A percentile compares a stretch with the other conserved stretches of the same genome.
phyloP scores from a whole-genome alignment of 2,797 vertebrate genomes.

The Enteromius trimaculatus region DNA sequence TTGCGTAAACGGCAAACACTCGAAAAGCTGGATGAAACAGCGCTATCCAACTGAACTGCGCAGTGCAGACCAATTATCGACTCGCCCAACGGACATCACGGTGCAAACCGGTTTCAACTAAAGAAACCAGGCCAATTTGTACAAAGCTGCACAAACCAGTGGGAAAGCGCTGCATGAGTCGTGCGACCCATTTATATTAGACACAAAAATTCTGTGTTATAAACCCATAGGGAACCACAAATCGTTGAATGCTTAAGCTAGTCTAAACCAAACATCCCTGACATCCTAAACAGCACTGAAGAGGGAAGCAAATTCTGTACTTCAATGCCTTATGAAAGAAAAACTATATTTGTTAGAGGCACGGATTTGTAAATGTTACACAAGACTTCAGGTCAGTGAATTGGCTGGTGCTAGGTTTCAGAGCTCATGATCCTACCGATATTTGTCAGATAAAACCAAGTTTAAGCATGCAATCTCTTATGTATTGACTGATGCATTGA shows the following conservation, averaged over 20 bases:
- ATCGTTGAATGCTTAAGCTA: not conserved
- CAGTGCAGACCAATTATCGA: slow-evolving; percentile 20
- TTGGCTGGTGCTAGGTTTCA: too few species aligned
- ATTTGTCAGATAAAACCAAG: not conserved
- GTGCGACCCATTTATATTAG: slow-evolving; percentile 22
- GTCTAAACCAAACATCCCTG: slow-evolving; percentile 6
- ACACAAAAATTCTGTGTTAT: slow-evolving; percentile 5
- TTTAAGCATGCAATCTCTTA: not conserved
- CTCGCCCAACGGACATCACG: slow-evolving; percentile 20
- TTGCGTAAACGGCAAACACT: slow-evolving; percentile 18
- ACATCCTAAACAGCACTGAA: not conserved
- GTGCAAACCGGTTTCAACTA: slow-evolving; percentile 8
- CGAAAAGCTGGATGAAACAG: slow-evolving; percentile 24
- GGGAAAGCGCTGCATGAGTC: slow-evolving; percentile 17
- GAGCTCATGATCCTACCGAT: not conserved
- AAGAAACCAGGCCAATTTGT: slow-evolving; percentile 34
- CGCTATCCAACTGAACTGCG: slow-evolving; percentile 3
- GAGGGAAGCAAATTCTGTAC: not conserved
- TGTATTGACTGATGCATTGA: not conserved
- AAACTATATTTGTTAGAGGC: not conserved
- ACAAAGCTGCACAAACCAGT: slow-evolving; percentile 32
- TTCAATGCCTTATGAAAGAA: not conserved
- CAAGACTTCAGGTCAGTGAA: not conserved
- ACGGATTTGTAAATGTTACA: not conserved
- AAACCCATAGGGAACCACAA: slow-evolving; percentile 24